phyloP scores from a whole-genome alignment of 2,888 invertebrate genomes.

The Apoderus coryli region DNA sequence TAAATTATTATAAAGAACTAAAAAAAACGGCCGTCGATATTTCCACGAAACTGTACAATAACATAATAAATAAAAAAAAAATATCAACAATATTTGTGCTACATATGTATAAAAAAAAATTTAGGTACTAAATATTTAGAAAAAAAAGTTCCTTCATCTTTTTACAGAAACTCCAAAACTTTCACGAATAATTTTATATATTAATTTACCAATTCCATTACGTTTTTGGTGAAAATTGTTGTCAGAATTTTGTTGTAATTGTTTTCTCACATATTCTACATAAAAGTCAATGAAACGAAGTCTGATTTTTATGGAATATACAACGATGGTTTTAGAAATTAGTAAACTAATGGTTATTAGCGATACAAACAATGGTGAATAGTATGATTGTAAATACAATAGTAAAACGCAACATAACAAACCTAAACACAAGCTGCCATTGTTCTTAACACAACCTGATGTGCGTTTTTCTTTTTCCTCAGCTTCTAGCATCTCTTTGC shows the following conservation, averaged over 20 bases:
- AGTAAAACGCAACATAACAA: constrained; percentile 30
- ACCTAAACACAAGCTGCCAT: constrained; percentile 33
- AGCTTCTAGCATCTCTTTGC: constrained; percentile 28
- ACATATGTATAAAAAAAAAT: no score
- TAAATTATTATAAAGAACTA: no score
- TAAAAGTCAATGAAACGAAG: constrained; percentile 8
- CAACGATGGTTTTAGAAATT: constrained; percentile 15
- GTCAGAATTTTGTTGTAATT: constrained; percentile 27
- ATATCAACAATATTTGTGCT: no score
- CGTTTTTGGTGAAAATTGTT: constrained; percentile 28
- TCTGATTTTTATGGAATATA: constrained; percentile 4
- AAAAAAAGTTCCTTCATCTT: no score
- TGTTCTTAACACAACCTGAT: constrained; percentile 28
- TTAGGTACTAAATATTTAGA: no score
- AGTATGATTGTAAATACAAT: constrained; percentile 24
- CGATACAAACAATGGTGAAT: constrained; percentile 19
- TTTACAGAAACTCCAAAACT: no score
- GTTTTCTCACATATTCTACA: constrained; percentile 7
- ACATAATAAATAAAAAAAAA: no score
- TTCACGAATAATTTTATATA: constrained; percentile 11
- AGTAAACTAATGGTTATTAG: constrained; percentile 23
- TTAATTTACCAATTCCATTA: constrained; percentile 9
- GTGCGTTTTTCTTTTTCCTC: constrained; percentile 26
- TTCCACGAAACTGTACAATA: no score
- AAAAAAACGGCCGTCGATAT: no score